phyloP scores from a whole-genome alignment of 2,888 invertebrate genomes.

The Salticus scenicus region DNA sequence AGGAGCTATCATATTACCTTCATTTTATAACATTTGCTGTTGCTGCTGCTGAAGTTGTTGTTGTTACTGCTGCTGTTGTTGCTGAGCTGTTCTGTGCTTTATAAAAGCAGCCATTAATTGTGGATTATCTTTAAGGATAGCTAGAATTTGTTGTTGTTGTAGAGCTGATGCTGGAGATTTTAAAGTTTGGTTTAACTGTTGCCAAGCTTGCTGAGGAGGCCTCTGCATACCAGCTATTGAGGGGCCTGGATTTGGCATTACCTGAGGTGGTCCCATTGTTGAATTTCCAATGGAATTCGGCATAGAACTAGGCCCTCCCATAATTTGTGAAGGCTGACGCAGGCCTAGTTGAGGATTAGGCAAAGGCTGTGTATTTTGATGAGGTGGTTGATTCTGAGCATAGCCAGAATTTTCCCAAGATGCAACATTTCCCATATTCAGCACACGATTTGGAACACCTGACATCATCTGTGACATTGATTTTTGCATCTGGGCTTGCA shows the following conservation, averaged over 20 bases:
- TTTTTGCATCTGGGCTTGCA: conserved; percentile 74
- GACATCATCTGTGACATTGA: conserved; percentile 68
- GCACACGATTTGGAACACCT: conserved; percentile 55
- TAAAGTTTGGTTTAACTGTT: conserved; percentile 89
- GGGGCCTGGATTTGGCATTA: conserved; percentile 71
- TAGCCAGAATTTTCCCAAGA: conserved; percentile 74
- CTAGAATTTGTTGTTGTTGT: conserved; percentile 90
- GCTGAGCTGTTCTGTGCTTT: conserved; percentile 80
- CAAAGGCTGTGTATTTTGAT: conserved; percentile 76
- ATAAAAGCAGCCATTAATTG: conserved; percentile 96
- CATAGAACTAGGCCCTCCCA: conserved; percentile 71
- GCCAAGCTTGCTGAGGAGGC: conserved; percentile 76
- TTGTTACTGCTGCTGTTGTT: conserved; percentile 58
- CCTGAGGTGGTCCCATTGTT: conserved; percentile 68
- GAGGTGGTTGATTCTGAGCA: conserved; percentile 73
- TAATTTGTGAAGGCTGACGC: conserved; percentile 73
- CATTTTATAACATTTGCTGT: conserved; percentile 74
- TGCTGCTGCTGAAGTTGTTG: conserved; percentile 72
- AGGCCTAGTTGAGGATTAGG: conserved; percentile 72
- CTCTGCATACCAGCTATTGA: conserved; percentile 76
- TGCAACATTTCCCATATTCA: conserved; percentile 60
- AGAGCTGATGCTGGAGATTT: conserved; percentile 92
- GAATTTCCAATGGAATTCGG: conserved; percentile 68
- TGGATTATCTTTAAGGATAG: conserved; percentile 94
- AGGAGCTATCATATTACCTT: conserved; percentile 57